Conservation (phyloP, 2,113 vertebrate genomes). For the Centropus unirufus region DNA sequence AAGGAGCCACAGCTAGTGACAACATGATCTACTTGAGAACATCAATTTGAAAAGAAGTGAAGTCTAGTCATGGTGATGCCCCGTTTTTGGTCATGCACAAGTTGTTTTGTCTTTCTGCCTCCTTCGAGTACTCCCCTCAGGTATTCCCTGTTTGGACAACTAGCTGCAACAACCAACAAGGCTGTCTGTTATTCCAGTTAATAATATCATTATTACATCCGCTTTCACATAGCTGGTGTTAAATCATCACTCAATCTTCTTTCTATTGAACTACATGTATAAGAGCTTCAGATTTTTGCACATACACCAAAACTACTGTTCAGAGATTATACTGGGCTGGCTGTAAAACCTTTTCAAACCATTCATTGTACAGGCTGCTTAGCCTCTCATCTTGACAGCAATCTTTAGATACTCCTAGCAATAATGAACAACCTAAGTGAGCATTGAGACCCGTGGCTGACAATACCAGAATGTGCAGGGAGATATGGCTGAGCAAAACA, state of each 20-base stretch:
- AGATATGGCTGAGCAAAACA: not conserved
- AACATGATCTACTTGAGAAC: not conserved
- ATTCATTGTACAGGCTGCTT: not conserved
- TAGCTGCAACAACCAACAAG: not conserved
- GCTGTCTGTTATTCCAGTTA: not conserved
- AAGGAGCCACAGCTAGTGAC: not conserved
- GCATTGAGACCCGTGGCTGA: rapidly evolving
- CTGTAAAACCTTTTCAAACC: not conserved
- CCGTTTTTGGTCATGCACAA: not conserved
- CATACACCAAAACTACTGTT: rapidly evolving
- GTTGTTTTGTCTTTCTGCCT: not conserved
- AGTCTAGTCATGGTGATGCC: not conserved
- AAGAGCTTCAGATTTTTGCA: not conserved
- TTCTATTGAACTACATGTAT: rapidly evolving
- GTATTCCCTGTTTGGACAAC: not conserved
- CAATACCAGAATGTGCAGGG: not conserved
- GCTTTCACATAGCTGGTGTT: not conserved
- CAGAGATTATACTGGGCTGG: not conserved
- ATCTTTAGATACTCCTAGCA: not conserved
- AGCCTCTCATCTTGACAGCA: not conserved
- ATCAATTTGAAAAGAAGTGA: not conserved
- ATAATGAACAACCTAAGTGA: not conserved
- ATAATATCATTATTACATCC: not conserved
- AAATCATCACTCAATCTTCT: not conserved
- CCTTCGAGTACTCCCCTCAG: not conserved